Base-by-base conservation (phyloP, 2,113 vertebrate genomes). In the Nematolebias whitei region DNA sequence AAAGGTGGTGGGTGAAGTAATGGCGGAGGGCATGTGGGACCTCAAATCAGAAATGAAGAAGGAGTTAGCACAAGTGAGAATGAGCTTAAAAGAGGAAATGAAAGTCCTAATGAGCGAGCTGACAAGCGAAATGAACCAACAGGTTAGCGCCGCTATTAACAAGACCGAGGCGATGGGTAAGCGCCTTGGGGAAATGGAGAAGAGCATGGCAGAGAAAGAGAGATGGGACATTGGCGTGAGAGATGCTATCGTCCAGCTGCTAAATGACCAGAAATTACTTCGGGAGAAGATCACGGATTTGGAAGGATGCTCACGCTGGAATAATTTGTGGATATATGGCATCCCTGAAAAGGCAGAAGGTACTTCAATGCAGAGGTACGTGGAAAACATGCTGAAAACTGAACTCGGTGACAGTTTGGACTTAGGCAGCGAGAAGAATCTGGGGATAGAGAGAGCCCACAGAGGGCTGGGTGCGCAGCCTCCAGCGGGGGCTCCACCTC, bases 11-110 rank as follows among this genome's bases (percentile, higher is more conserved):
- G 13, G 32, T 32, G 58, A 16, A 14, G 43, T 61, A 14, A 43
- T 47, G 26, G 58, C n/a, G 24, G 43, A 32, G 18, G 32, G 53
- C 53, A 55, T 39, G 29, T n/a, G 7, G 8, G 58, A 61, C 41
- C 58, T 47, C 18, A 61, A 47, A 24, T 11, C 6, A 4, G 43
- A 61, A 14, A 32, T 61, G 58, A 61, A 47, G 16, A 61, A 61
- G 24, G 58, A 61, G 10, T 4, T 61, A 4, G n/a, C n/a, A 6
- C 24, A 29, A 1, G 13, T 61, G 24, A 45, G 26, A 61, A 45
- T 18, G 12, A 48, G 41, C 2, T 18, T 60, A 2, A 45, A 29
- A 9, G 43, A 60, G 22, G 58, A 60, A 10, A 60, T 60, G 10
- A 47, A 47, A 60, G 26, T 4, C 18, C 24, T 19, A 19, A 4